These are phyloP conservation scores for Hemibagrus wyckioides DNA, from an alignment of 2,113 vertebrate genomes.

Conservation along the genomic window DNA sequence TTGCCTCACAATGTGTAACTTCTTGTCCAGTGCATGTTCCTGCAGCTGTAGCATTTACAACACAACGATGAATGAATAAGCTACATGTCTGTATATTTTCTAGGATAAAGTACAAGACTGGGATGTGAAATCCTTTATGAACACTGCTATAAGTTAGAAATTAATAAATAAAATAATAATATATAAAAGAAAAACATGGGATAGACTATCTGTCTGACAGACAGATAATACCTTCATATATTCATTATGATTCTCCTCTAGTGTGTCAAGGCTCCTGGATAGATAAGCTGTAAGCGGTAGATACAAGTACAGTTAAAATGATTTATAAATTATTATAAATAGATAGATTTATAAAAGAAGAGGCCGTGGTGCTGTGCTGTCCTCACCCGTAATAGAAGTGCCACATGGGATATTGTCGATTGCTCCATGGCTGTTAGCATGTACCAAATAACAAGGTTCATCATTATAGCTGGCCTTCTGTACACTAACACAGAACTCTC, in stretches of 20 bases:
- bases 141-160: not conserved
- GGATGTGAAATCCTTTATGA: not conserved
- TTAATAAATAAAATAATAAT: not conserved
- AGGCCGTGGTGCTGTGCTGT: not conserved
- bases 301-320: conserved; percentile 14
- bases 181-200: not conserved
- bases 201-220: not conserved
- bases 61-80: not conserved
- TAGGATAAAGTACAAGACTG: not conserved
- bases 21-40: conserved; percentile 72
- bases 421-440: conserved; percentile 69
- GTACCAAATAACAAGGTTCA: conserved; percentile 73
- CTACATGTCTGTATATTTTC: not conserved
- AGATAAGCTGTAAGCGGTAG: conserved; percentile 71
- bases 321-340: too few relatives aligned
- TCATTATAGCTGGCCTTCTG: conserved; percentile 62
- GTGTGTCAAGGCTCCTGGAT: conserved; percentile 69
- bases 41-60: conserved; percentile 67
- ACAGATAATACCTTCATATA: conserved; percentile 75
- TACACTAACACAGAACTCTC: conserved; percentile 74
- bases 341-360: too few relatives aligned
- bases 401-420: conserved; percentile 71
- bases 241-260: conserved; percentile 81
- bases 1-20: conserved; percentile 70
- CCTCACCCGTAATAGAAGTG: conserved; percentile 78